Evolutionary conservation across 1,140 invertebrate genomes (phyloP).

Genomic region (Heliconius nattereri): DNA sequence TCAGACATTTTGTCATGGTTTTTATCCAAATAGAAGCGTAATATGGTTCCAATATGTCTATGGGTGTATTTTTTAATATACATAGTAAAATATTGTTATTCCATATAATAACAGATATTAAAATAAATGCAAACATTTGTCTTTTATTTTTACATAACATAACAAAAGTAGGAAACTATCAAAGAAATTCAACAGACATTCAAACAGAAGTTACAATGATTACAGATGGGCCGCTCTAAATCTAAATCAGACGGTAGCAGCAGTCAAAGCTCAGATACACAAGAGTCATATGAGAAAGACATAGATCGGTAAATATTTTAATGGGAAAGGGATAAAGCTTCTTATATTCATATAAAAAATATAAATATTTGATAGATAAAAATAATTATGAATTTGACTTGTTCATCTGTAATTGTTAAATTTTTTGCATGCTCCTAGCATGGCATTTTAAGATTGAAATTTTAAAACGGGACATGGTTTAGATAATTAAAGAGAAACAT

Average conservation of each 20-base stretch:
- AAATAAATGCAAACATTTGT: constrained; percentile 25
- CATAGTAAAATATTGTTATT: background rate
- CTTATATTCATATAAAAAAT: background rate
- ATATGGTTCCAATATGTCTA: background rate
- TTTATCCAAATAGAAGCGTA: background rate
- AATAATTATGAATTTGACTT: background rate
- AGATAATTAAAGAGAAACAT: too few species aligned
- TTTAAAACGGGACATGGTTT: too few species aligned
- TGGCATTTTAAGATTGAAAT: background rate
- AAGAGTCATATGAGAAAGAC: constrained; percentile 67
- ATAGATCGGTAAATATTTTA: constrained; percentile 74
- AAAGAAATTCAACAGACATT: constrained; percentile 15
- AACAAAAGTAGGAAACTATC: background rate
- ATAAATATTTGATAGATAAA: background rate
- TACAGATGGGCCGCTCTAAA: constrained; percentile 74
- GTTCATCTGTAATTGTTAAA: background rate
- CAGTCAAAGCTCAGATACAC: constrained; percentile 65
- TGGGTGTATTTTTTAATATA: constrained; percentile 1
- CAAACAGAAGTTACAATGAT: constrained; percentile 56
- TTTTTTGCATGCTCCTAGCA: background rate
- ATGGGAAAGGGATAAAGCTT: constrained; percentile 5
- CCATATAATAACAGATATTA: constrained; percentile 17
- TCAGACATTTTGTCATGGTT: too few species aligned
- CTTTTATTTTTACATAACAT: constrained; percentile 23
- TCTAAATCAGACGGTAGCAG: constrained; percentile 59